phyloP scores from a whole-genome alignment of 2,888 invertebrate species.

The Notodonta ziczac region DNA sequence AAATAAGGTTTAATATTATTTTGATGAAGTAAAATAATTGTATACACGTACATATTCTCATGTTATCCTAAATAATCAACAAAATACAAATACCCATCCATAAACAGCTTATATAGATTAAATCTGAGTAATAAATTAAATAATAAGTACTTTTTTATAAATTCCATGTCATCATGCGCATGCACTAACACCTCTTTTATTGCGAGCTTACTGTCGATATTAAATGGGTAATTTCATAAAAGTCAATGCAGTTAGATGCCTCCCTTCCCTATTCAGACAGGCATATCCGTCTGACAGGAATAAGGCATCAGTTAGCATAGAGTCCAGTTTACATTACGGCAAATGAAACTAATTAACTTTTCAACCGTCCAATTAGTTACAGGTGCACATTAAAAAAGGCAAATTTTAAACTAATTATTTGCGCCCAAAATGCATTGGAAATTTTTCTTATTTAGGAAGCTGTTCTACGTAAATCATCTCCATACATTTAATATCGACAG shows the following conservation, averaged over 20 bases:
- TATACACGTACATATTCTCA: background rate
- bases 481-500: conserved; percentile 4
- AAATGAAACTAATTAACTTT: no score
- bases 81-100: conserved; percentile 7
- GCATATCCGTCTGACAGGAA: no score
- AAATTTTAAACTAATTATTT: no score
- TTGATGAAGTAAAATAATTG: background rate
- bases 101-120: conserved; percentile 10
- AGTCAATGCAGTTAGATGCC: no score
- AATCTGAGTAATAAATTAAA: background rate
- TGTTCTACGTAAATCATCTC: background rate
- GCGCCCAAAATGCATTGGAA: no score
- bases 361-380: no score
- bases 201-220: conserved; percentile 9
- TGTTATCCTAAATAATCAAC: conserved; percentile 1
- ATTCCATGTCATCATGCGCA: conserved; percentile 37
- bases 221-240: background rate
- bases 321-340: background rate
- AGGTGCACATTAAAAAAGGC: no score
- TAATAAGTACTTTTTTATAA: background rate
- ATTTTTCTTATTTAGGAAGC: background rate
- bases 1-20: background rate
- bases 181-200: conserved; percentile 23
- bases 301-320: background rate
- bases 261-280: no score